phyloP scores from a whole-genome alignment of 2,797 vertebrate species.

The Echeneis naucrates region DNA sequence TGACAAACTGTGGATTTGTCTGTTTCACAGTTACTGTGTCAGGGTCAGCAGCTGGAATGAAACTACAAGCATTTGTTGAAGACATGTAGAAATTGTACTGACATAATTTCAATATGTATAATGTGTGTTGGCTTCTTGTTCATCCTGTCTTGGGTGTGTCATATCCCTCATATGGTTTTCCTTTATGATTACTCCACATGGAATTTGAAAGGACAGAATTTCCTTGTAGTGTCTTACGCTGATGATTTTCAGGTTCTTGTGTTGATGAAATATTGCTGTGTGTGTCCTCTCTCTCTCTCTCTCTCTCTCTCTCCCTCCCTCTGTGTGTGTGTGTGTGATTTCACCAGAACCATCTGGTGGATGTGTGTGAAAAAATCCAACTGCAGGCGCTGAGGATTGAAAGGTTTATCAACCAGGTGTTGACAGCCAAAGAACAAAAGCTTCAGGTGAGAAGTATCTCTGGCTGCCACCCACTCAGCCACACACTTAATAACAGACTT shows the following conservation, averaged over 20 bases:
- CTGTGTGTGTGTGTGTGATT: slow-evolving; percentile 2
- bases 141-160: slow-evolving; percentile 57
- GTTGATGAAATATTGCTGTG: background rate
- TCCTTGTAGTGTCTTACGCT: slow-evolving; percentile 69
- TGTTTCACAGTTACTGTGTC: background rate
- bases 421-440: slow-evolving; percentile 87
- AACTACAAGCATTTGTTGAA: background rate
- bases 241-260: slow-evolving; percentile 8
- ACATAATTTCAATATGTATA: slow-evolving; percentile 10
- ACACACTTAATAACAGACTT: slow-evolving; percentile 15
- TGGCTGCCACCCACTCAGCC: slow-evolving; percentile 18
- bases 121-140: background rate
- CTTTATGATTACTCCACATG: slow-evolving; percentile 10
- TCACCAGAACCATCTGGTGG: slow-evolving; percentile 92
- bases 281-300: too few species aligned
- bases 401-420: slow-evolving; percentile 86
- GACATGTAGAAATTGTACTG: background rate
- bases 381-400: slow-evolving; percentile 89
- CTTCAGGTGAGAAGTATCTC: slow-evolving; percentile 84
- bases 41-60: background rate
- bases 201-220: slow-evolving; percentile 73
- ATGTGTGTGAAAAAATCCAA: slow-evolving; percentile 94
- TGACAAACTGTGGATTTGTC: background rate
- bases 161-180: slow-evolving; percentile 18
- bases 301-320: too few species aligned